These are phyloP conservation scores for Physella acuta DNA, from an alignment of 1,140 invertebrate genomes.

Conservation along the genomic window DNA sequence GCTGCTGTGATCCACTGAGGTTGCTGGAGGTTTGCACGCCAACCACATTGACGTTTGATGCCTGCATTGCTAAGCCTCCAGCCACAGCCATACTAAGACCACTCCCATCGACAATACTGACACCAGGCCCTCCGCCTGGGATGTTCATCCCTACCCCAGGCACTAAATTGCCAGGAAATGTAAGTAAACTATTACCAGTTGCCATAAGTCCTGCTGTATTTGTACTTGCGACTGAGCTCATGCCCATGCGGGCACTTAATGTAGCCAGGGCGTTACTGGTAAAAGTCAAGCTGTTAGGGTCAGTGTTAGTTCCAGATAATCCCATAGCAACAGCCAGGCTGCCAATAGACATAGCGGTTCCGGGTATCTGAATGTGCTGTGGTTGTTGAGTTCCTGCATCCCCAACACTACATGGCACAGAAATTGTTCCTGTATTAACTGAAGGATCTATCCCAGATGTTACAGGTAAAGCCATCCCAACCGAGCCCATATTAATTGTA, in stretches of 20 bases:
- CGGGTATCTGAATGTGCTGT: constrained; percentile 25
- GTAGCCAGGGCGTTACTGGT: constrained; percentile 23
- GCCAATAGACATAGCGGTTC: constrained; percentile 19
- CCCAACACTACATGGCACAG: constrained; percentile 12
- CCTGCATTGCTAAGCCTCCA: constrained; percentile 8
- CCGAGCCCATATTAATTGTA: constrained; percentile 14
- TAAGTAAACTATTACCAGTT: constrained; percentile 18
- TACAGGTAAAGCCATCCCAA: constrained; percentile 15
- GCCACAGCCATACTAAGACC: constrained; percentile 19
- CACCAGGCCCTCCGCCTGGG: not conserved
- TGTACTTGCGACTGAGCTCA: constrained; percentile 17
- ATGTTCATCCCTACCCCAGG: constrained; percentile 19
- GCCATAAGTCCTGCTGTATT: constrained; percentile 14
- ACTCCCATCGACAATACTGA: constrained; percentile 19
- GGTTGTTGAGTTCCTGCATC: constrained; percentile 12
- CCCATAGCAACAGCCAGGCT: constrained; percentile 27
- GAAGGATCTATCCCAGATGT: constrained; percentile 20
- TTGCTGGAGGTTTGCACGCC: not conserved
- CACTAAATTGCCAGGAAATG: constrained; percentile 22
- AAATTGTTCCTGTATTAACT: constrained; percentile 7
- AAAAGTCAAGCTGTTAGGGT: constrained; percentile 22
- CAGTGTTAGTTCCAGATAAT: constrained; percentile 20
- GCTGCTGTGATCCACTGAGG: not conserved
- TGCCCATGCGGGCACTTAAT: constrained; percentile 23
- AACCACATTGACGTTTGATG: constrained; percentile 1